Evolutionary conservation across 2,113 vertebrate genomes (phyloP), one percentile per base, ranked within the genome.

Genomic region (Varanus salvator): DNA sequence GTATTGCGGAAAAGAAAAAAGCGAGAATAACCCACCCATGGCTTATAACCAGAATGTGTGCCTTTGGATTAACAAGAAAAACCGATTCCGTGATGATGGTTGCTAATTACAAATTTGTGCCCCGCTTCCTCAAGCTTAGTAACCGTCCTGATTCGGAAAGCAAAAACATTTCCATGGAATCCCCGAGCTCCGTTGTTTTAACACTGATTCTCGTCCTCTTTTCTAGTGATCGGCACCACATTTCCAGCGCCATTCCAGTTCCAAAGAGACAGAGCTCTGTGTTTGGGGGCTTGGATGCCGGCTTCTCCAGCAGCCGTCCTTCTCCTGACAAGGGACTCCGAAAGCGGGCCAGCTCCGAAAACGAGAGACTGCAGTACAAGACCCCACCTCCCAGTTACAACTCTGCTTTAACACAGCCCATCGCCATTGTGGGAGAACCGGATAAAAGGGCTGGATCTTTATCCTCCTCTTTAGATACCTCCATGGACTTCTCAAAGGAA

Each of bases 211-310:
- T 93, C 91, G 34, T 95, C 54, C 0, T 88, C 94, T 92, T 87
- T 92, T 90, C 34, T 90, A 99, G 99, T 1, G 99, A 99, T 93
- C 97, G 97, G 71, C 97, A 98, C 94, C 98, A 99, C 21, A 97
- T 97, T 82, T 99, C 99, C 83, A 98, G 97, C 81, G 98, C 99
- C 54, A 99, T 99, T 95, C 98, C 98, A 0, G 98, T 99, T 91
- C 98, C 99, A 76, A 94, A 97, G 95, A 98, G 98, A 96, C 98
- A 98, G 91, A 97, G 97, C 86, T 96, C 97, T 1, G 93, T 97
- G 31, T 97, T 98, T 1, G 95, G 96, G n/a, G 94, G 96, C 38
- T 94, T 97, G 1, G 98, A 98, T 83, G 29, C 96, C 0, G 96
- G 96, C 77, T 97, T 96, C 89, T 97, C 98, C 1, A 82, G 95